Evolutionary conservation across 1,140 invertebrate genomes (phyloP).

Genomic region (Onthophagus taurus): DNA sequence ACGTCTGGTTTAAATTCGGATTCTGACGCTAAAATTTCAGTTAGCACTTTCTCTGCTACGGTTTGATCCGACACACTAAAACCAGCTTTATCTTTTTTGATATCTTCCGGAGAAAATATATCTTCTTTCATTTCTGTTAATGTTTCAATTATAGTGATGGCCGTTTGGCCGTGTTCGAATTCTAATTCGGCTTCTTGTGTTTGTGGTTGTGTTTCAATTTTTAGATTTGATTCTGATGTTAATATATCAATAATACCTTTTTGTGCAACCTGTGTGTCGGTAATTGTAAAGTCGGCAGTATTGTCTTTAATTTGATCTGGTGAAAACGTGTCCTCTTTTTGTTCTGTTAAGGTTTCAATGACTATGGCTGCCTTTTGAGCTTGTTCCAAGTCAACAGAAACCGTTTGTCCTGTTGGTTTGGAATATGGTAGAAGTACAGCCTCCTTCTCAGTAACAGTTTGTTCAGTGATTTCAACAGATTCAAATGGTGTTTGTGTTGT

Average conservation of each 20-base stretch:
- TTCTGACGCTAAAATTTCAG: no score
- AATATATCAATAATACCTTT: not conserved
- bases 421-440: slow-evolving; percentile 30
- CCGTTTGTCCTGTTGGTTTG: slow-evolving; percentile 33
- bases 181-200: not conserved
- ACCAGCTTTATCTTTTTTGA: not conserved
- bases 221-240: not conserved
- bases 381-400: slow-evolving; percentile 35
- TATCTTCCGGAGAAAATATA: slow-evolving; percentile 4
- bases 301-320: not conserved
- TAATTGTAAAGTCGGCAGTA: not conserved
- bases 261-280: not conserved
- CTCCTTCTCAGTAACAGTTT: slow-evolving; percentile 25
- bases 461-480: not conserved
- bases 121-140: slow-evolving; percentile 18
- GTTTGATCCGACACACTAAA: not conserved
- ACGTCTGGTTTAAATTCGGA: no score
- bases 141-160: slow-evolving; percentile 13
- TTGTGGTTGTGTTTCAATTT: not conserved
- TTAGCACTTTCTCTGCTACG: no score
- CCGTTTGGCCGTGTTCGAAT: slow-evolving; percentile 1
- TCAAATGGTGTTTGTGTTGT: slow-evolving; percentile 5
- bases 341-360: not conserved
- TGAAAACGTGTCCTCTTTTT: not conserved
- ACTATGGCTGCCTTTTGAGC: slow-evolving; percentile 7